These are phyloP conservation scores for Oreochromis spilurus DNA, from an alignment of 2,113 vertebrate species.

Conservation along the genomic window DNA sequence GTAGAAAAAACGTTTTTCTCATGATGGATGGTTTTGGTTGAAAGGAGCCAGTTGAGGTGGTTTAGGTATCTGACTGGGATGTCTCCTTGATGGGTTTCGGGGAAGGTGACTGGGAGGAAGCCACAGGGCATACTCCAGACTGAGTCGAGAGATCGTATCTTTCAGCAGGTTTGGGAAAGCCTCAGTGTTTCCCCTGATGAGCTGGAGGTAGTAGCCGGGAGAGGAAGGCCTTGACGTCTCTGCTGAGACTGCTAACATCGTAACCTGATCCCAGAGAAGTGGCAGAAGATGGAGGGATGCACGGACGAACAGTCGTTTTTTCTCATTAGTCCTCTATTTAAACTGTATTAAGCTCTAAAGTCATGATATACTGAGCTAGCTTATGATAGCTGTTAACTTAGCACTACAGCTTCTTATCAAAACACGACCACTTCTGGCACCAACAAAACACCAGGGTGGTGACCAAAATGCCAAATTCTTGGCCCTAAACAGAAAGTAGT, in stretches of 20 bases:
- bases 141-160: background rate
- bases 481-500: background rate
- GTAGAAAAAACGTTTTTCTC: background rate
- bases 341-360: background rate
- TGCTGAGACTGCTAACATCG: background rate
- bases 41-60: background rate
- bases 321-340: background rate
- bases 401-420: background rate
- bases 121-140: background rate
- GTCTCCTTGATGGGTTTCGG: background rate
- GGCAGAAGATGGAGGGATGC: background rate
- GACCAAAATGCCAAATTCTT: background rate
- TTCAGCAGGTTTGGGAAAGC: background rate
- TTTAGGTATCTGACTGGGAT: background rate
- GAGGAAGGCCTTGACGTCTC: background rate
- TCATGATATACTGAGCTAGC: background rate
- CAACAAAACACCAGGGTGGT: background rate
- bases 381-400: background rate
- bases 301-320: fast-evolving
- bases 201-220: background rate
- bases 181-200: background rate
- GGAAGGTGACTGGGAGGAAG: background rate
- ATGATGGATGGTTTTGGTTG: background rate
- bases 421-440: background rate
- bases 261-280: background rate